A percentile compares a stretch with the other conserved stretches of the same genome.
These are phyloP conservation scores for Betta splendens DNA, from an alignment of 2,797 vertebrate species.

Conservation along the genomic window DNA sequence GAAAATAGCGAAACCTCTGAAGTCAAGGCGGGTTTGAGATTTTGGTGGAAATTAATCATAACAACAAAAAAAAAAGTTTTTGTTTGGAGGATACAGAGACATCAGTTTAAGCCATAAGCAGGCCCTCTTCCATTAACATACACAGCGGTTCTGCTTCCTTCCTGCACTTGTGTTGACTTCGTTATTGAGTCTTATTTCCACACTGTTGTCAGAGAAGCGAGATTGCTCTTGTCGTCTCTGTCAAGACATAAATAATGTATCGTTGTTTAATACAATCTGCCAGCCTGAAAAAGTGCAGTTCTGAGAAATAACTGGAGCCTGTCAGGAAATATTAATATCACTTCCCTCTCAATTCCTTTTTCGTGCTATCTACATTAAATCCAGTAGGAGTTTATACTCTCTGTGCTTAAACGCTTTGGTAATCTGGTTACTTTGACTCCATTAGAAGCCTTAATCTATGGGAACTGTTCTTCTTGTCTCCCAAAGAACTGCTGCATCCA, in stretches of 20 bases:
- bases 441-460: not conserved
- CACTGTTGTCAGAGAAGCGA: slow-evolving; percentile 18
- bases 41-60: too few relatives aligned
- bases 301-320: slow-evolving; percentile 15
- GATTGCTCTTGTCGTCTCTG: slow-evolving; percentile 9
- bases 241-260: slow-evolving; percentile 24
- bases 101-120: not conserved
- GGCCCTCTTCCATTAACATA: not conserved
- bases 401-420: not conserved
- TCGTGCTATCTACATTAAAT: not conserved
- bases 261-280: slow-evolving; percentile 1
- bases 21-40: too few relatives aligned
- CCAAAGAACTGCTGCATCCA: slow-evolving; percentile 10
- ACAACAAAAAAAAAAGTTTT: too few relatives aligned
- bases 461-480: slow-evolving; percentile 3
- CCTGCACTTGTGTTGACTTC: not conserved
- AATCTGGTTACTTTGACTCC: slow-evolving; percentile 7
- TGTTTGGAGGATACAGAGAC: not conserved
- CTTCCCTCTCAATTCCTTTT: not conserved
- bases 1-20: too few relatives aligned
- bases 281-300: slow-evolving; percentile 15
- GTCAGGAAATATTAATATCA: slow-evolving; percentile 29
- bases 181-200: slow-evolving; percentile 9
- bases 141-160: not conserved
- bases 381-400: not conserved